phyloP scores from a whole-genome alignment of 2,797 vertebrate genomes.

The Balearica regulorum region DNA sequence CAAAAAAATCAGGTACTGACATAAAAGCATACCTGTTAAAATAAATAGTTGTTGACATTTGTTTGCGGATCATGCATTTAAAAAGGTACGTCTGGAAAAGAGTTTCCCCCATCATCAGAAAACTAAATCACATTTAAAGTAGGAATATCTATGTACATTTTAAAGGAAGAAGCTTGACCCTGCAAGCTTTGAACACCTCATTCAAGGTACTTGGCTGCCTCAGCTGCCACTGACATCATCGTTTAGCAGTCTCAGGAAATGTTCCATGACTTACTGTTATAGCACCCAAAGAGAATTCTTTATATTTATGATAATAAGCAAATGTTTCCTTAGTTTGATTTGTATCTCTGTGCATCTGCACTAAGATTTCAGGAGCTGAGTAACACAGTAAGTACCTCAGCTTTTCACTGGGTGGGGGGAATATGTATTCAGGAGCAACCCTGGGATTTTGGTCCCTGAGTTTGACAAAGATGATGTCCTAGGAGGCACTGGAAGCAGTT shows the following conservation, averaged over 20 bases:
- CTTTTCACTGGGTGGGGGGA: neutral
- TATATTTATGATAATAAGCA: neutral
- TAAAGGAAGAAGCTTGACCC: slow-evolving; percentile 8
- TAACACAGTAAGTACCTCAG: neutral
- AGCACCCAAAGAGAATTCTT: neutral
- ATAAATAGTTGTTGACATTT: neutral
- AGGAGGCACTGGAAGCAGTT: neutral
- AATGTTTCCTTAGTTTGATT: slow-evolving; percentile 37
- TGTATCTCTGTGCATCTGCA: neutral
- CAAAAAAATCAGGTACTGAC: slow-evolving; percentile 93
- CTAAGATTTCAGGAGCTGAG: neutral
- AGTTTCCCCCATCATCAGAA: neutral
- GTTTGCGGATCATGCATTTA: neutral
- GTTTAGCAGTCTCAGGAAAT: slow-evolving; percentile 5
- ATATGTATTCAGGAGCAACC: neutral
- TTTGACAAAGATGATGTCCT: neutral
- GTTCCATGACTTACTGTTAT: neutral
- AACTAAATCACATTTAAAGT: neutral
- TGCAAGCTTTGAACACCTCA: neutral
- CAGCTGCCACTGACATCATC: slow-evolving; percentile 10
- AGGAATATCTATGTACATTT: neutral
- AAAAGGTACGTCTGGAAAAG: neutral
- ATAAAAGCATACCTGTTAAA: neutral
- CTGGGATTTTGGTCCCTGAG: neutral
- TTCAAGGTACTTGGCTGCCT: neutral